Evolutionary conservation across 2,888 invertebrate genomes (phyloP), one percentile per base, ranked within the genome.

Genomic region (Diadromus collaris): DNA sequence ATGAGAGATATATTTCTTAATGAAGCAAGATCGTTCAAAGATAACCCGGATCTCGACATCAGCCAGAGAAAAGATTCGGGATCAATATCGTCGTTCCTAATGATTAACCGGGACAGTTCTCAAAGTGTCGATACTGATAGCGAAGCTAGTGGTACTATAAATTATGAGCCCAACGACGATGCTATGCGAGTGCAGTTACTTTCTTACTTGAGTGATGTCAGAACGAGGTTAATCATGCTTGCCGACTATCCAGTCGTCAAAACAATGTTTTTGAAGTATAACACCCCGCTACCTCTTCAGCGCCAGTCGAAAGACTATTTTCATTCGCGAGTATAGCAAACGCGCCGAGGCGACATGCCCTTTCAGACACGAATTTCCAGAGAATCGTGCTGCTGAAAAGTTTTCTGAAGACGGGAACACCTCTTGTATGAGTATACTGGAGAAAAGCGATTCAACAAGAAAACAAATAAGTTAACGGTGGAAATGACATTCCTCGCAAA

Each of bases 231-330:
- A 19, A 32, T 10, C 27, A 38, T 54, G 38, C 56, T 65, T 1
- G 24, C 13, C 44, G 38, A 51, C 38, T 64, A 56, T 27, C 41
- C 51, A 6, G 19, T 68, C 6, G 68, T 75, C 29, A 46, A 68
- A 60, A 58, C 46, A 68, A 32, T 77, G 7, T 77, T 77, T 46
- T 44, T 67, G 6, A 71, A 72, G 27, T 77, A 67, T 24, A 77
- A 77, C 56, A 72, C 77, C 5, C 64, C 72, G 16, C 48, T 77
- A 2, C 61, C 34, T 77, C 77, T n/a, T 77, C 77, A 9, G 72
- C 65, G 27, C 61, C 72, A 13, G 64, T 76, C 29, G 54, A 79
- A 58, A 46, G 73, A 63, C 34, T 72, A 29, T 76, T 79, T 72
- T 68, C 76, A 16, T 58, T 61, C 65, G 58, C 76, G 27, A 71